These are phyloP conservation scores for Argyra leucocephala DNA, from an alignment of 2,888 invertebrate genomes.

Conservation along the genomic window DNA sequence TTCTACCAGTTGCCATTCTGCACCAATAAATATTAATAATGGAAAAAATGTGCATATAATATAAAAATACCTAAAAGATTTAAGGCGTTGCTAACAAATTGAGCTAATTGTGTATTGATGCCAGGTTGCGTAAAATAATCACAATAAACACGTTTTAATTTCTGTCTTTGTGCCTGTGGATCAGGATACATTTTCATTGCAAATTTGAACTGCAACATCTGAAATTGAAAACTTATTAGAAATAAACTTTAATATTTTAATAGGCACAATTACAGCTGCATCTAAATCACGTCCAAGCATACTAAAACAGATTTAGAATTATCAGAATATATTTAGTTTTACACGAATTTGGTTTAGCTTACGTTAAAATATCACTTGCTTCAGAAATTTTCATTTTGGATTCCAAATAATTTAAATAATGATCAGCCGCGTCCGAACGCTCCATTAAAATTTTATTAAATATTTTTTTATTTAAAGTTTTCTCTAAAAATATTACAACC, in stretches of 20 bases:
- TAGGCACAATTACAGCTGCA: slow-evolving; percentile 50
- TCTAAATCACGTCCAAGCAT: slow-evolving; percentile 58
- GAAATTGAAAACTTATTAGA: slow-evolving; percentile 15
- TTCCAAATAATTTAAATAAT: slow-evolving; percentile 65
- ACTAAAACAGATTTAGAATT: slow-evolving; percentile 41
- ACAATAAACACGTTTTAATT: slow-evolving; percentile 43
- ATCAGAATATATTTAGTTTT: slow-evolving; percentile 10
- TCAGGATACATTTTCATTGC: slow-evolving; percentile 32
- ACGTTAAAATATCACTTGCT: slow-evolving; percentile 65
- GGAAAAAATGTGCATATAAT: too few species aligned
- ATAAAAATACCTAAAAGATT: slow-evolving; percentile 41
- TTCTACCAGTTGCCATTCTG: slow-evolving; percentile 24
- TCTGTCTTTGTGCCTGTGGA: slow-evolving; percentile 41
- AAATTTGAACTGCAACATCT: slow-evolving; percentile 43
- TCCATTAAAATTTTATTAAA: slow-evolving; percentile 60
- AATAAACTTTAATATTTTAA: slow-evolving; percentile 33
- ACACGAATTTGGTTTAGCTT: slow-evolving; percentile 32
- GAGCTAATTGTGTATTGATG: slow-evolving; percentile 41
- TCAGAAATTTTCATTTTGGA: slow-evolving; percentile 57
- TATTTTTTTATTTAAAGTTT: slow-evolving; percentile 60
- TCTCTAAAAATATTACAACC: slow-evolving; percentile 65
- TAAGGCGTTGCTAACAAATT: slow-evolving; percentile 45
- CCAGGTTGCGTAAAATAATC: slow-evolving; percentile 48
- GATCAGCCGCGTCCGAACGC: slow-evolving; percentile 60
- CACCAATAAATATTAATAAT: neutral